Conservation (phyloP, 2,888 invertebrate species). For the Leptodirus hochenwartii region DNA sequence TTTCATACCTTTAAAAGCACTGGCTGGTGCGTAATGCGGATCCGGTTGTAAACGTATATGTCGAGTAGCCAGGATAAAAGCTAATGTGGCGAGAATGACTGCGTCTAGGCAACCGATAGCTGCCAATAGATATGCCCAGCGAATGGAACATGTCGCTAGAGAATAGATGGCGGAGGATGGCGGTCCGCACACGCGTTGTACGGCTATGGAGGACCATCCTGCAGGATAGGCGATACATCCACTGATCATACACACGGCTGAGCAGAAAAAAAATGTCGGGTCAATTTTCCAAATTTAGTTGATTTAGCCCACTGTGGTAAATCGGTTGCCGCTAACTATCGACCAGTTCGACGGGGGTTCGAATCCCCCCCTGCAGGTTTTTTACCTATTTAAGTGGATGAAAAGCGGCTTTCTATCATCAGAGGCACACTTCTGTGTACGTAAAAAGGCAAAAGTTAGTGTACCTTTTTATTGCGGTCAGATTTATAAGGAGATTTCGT, state of each 20-base stretch:
- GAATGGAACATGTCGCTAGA: slow-evolving; percentile 69
- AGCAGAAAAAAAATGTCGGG: no score
- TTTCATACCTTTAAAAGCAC: slow-evolving; percentile 25
- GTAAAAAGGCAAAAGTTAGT: no score
- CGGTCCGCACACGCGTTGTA: slow-evolving; percentile 72
- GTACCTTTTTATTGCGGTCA: no score
- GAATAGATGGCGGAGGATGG: slow-evolving; percentile 59
- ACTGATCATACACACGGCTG: slow-evolving; percentile 73
- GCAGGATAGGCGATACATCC: slow-evolving; percentile 81
- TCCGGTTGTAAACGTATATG: slow-evolving; percentile 75
- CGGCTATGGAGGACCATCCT: slow-evolving; percentile 73
- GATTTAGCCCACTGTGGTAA: no score
- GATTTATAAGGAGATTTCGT: no score
- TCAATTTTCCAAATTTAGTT: no score
- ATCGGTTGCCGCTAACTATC: no score
- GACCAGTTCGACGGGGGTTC: no score
- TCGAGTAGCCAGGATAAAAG: slow-evolving; percentile 81
- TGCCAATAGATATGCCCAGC: slow-evolving; percentile 88
- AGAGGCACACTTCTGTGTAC: no score
- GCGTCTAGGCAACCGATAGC: slow-evolving; percentile 79
- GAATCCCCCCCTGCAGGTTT: no score
- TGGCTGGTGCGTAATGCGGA: slow-evolving; percentile 48
- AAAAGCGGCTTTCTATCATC: no score
- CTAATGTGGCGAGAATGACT: slow-evolving; percentile 68
- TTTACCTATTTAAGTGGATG: no score